phyloP scores from a whole-genome alignment of 2,113 vertebrate species.

The Python bivittatus region DNA sequence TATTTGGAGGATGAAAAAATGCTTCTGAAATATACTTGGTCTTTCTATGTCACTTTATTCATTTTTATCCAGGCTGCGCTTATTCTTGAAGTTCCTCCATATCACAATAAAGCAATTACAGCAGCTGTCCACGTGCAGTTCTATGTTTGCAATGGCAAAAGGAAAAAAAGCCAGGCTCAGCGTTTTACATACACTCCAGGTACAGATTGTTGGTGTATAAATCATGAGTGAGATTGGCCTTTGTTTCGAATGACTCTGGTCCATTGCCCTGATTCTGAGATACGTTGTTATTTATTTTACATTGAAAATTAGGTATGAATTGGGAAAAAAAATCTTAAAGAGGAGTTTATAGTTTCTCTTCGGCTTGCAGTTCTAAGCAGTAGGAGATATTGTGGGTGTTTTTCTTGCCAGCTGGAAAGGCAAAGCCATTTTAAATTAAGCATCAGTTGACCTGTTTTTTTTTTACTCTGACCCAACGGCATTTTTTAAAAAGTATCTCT shows the following conservation, averaged over 20 bases:
- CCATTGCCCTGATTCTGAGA: too few relatives aligned
- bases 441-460: not conserved
- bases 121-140: constrained; percentile 95
- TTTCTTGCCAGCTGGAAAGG: not conserved
- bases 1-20: not conserved
- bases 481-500: not conserved
- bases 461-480: too few relatives aligned
- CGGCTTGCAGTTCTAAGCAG: not conserved
- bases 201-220: constrained; percentile 62
- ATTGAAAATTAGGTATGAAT: not conserved
- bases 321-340: not conserved
- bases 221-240: not conserved
- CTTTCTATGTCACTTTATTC: constrained; percentile 19
- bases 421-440: not conserved
- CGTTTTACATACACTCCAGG: constrained; percentile 97
- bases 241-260: not conserved
- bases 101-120: constrained; percentile 92
- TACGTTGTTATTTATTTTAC: not conserved
- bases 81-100: constrained; percentile 92
- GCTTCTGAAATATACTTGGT: not conserved
- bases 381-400: not conserved
- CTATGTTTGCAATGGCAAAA: constrained; percentile 97
- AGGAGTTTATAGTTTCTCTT: not conserved
- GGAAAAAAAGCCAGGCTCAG: constrained; percentile 98
- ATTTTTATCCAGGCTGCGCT: constrained; percentile 82